Base-by-base conservation (phyloP, 2,113 vertebrate species). In the Cisticola juncidis region DNA sequence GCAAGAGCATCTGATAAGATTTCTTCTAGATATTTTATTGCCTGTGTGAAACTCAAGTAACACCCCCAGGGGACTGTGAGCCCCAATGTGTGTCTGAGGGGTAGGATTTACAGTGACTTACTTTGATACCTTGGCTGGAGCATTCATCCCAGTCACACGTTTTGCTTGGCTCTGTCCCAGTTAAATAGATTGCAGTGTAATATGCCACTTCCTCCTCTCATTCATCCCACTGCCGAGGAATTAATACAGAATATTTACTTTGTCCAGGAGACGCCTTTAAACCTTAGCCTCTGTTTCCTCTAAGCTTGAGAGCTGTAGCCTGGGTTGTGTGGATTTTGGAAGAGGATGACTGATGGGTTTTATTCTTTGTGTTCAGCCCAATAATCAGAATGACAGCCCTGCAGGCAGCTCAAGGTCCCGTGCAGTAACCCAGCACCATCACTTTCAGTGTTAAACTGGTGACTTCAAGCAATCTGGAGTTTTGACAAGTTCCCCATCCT, bases 231-330 rank as follows among this genome's bases (percentile, higher is more conserved):
- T 74, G 71, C 93, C 78, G 88, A 83, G 80, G 76, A 94, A 64
- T 95, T 95, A 94, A 92, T 94, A 45, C 58, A 68, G 80, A 93
- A 94, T 94, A 94, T 92, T 96, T 96, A 48, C 42, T 84, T 96
- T 96, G 93, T 88, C 90, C 64, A 42, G 80, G 73, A 79, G 80
- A 42, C 94, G 80, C 74, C 76, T 72, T 81, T 88, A 90, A 93
- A 92, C 48, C 36, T 78, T 66, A 74, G 82, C 26, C 68, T 80
- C 86, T 81, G 35, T 73, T 96, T 78, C 88, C 94, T 86, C 88
- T 88, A 74, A 95, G 79, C 64, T 50, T 54, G 86, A 83, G 92
- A 90, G 48, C 72, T 54, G 44, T 36, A 81, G 86, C 9, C 25
- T 64, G 29, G 64, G 18, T 40, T 44, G 58, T 92, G 85, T 95